phyloP scores from a whole-genome alignment of 2,888 invertebrate species.

The Melitaea athalia region DNA sequence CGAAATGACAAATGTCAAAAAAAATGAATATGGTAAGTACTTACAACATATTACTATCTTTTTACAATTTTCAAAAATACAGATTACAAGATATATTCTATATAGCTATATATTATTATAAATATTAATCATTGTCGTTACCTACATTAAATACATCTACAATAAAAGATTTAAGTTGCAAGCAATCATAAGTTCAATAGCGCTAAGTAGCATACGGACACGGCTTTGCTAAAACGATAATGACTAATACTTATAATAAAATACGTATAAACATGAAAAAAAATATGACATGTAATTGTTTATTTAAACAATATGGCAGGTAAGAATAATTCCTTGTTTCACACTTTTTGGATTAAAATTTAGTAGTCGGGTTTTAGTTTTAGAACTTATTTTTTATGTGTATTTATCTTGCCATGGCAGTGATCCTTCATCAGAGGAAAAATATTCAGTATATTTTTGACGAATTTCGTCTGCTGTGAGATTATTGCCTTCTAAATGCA shows the following conservation, averaged over 20 bases:
- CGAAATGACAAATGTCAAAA: conserved; percentile 1
- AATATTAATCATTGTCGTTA: no score
- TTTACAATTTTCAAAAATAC: conserved; percentile 1
- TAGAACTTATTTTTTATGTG: conserved; percentile 1
- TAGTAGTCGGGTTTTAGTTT: conserved; percentile 1
- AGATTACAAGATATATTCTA: background rate
- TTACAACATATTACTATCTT: background rate
- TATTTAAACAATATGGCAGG: background rate
- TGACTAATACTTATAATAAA: no score
- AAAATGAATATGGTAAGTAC: conserved; percentile 1
- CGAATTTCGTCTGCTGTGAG: background rate
- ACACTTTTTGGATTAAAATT: background rate
- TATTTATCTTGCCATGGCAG: background rate
- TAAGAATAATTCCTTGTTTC: background rate
- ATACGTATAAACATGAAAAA: no score
- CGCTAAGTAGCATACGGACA: no score
- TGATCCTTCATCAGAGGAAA: conserved; percentile 1
- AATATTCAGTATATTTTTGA: background rate
- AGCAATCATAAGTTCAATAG: no score
- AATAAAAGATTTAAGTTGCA: no score
- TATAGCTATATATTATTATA: no score
- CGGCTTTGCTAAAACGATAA: no score
- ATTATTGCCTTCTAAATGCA: background rate
- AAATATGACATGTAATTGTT: background rate
- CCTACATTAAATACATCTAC: no score